Percentiles rank a stretch among this genome's conserved stretches.
Conservation (phyloP, 2,888 invertebrate species). For the Barypeithes pellucidus region DNA sequence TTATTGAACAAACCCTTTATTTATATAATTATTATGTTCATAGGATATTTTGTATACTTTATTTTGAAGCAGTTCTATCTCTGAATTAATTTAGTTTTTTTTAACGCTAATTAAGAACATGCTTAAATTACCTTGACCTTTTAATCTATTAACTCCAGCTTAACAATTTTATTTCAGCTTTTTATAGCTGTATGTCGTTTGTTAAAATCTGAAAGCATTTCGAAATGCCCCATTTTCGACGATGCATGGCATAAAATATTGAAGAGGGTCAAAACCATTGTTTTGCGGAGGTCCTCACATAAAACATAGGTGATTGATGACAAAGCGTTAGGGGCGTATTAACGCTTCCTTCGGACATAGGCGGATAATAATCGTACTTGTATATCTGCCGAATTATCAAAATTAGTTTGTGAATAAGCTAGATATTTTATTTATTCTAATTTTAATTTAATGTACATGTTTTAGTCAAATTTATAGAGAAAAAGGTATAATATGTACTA, state of each 20-base stretch:
- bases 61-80: too few relatives aligned
- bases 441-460: too few relatives aligned
- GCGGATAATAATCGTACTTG: neutral
- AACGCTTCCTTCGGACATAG: neutral
- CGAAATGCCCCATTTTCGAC: neutral
- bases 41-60: too few relatives aligned
- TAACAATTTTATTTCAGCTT: neutral
- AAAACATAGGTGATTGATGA: constrained; percentile 14
- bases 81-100: too few relatives aligned
- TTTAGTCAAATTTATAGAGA: too few relatives aligned
- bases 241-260: constrained; percentile 9
- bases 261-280: constrained; percentile 11
- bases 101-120: too few relatives aligned
- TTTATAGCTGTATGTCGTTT: neutral
- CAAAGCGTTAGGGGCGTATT: neutral
- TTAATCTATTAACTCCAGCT: neutral
- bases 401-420: too few relatives aligned
- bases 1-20: too few relatives aligned
- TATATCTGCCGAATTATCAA: neutral
- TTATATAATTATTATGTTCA: too few relatives aligned
- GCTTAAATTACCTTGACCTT: too few relatives aligned
- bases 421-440: neutral
- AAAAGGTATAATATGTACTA: too few relatives aligned
- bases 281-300: constrained; percentile 10
- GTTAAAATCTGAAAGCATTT: neutral